Evolutionary conservation across 2,888 invertebrate genomes (phyloP).

Genomic region (Pherbina coryleti): DNA sequence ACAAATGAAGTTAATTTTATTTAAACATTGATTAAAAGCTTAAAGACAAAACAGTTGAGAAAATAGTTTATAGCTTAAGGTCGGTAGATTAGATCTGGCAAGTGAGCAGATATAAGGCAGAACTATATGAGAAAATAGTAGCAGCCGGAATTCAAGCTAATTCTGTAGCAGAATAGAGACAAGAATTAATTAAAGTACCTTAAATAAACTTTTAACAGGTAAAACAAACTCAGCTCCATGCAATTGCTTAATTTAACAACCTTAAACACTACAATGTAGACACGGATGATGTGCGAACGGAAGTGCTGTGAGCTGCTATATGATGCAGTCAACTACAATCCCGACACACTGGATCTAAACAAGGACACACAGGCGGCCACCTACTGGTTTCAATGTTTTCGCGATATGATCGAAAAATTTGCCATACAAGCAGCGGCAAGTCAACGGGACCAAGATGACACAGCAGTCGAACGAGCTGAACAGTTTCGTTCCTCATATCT

Average conservation of each 20-base stretch:
- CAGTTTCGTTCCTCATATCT: slow-evolving; percentile 88
- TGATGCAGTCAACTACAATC: slow-evolving; percentile 84
- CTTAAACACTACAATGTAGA: background rate
- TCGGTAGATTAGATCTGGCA: background rate
- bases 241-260: no score
- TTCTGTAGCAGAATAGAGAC: no score
- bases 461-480: slow-evolving; percentile 81
- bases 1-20: slow-evolving; percentile 27
- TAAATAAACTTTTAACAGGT: no score
- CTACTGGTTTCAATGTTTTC: slow-evolving; percentile 95
- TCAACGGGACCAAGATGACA: slow-evolving; percentile 73
- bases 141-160: no score
- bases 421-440: slow-evolving; percentile 85
- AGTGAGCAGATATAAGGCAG: background rate
- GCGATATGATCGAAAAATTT: slow-evolving; percentile 87
- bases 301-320: slow-evolving; percentile 81
- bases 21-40: slow-evolving; percentile 28
- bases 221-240: no score
- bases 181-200: no score
- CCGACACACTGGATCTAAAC: slow-evolving; percentile 92
- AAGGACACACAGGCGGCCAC: slow-evolving; percentile 86
- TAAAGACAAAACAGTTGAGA: background rate
- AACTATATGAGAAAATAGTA: background rate
- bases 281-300: slow-evolving; percentile 50
- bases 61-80: slow-evolving; percentile 5